A percentile compares a stretch with the other conserved stretches of the same genome.
Evolutionary conservation across 2,113 vertebrate species (phyloP).

Genomic region (Bos javanicus): DNA sequence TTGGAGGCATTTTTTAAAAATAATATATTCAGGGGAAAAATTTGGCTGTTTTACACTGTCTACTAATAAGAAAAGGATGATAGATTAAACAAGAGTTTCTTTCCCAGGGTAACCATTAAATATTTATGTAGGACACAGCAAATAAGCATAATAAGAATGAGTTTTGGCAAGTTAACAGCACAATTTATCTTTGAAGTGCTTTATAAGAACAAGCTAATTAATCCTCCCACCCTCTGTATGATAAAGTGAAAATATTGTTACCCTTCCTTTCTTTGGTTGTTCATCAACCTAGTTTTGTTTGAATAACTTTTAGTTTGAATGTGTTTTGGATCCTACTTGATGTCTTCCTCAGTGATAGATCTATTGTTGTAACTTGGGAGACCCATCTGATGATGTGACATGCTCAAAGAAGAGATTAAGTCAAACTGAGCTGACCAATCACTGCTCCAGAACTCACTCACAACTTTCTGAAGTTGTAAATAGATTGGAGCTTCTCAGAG

Average conservation of each 20-base stretch:
- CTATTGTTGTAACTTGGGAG: not conserved
- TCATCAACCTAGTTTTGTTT: conserved; percentile 13
- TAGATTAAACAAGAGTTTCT: conserved; percentile 40
- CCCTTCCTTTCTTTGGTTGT: not conserved
- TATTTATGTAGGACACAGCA: conserved; percentile 58
- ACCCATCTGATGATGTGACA: not conserved
- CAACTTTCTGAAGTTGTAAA: not conserved
- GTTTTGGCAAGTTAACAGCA: conserved; percentile 29
- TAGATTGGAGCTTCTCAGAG: not conserved
- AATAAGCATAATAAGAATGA: conserved; percentile 35
- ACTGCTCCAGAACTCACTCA: not conserved
- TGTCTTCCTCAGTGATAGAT: conserved; percentile 5
- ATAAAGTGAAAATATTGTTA: conserved; percentile 20
- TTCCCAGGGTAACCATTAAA: conserved; percentile 32
- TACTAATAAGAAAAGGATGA: conserved; percentile 52
- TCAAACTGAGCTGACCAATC: not conserved
- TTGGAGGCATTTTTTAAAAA: conserved; percentile 17
- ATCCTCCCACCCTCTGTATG: not conserved
- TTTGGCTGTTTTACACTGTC: conserved; percentile 5
- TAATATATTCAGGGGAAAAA: not conserved
- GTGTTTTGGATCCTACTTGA: not conserved
- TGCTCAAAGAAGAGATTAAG: not conserved
- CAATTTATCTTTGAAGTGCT: conserved; percentile 40
- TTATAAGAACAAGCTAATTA: conserved; percentile 50
- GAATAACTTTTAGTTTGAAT: not conserved